Conservation (phyloP, 2,888 invertebrate genomes). For the Sarcophaga caerulescens region DNA sequence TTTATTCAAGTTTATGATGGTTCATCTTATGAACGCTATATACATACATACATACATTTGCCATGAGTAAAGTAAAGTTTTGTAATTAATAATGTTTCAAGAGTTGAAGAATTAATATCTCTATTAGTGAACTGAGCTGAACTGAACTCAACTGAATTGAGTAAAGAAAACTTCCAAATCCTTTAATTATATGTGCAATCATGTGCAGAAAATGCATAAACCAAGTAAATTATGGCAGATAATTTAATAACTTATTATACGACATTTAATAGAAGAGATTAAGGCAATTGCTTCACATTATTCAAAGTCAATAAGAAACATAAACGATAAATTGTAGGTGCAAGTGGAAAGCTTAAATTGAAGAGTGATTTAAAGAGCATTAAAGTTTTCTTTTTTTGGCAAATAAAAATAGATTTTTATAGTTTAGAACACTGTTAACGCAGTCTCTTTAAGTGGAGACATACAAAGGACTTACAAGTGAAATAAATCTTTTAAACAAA, state of each 20-base stretch:
- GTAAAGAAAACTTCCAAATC: not conserved
- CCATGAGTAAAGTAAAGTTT: not conserved
- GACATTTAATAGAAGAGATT: not conserved
- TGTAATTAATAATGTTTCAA: constrained; percentile 32
- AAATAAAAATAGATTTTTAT: too few species aligned
- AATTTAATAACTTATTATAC: not conserved
- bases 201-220: not conserved
- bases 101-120: not conserved
- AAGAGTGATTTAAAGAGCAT: too few species aligned
- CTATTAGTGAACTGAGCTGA: not conserved
- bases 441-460: too few species aligned
- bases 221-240: not conserved
- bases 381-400: too few species aligned
- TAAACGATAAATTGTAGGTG: too few species aligned
- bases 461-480: too few species aligned
- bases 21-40: constrained; percentile 6
- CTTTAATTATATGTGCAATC: not conserved
- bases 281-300: too few species aligned
- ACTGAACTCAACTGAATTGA: too few species aligned
- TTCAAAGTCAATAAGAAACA: too few species aligned
- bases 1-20: not conserved
- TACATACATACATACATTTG: not conserved
- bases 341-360: too few species aligned
- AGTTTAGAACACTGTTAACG: too few species aligned
- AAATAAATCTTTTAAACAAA: too few species aligned